phyloP scores from a whole-genome alignment of 2,113 vertebrate species.

The Hirundichthys speculiger region DNA sequence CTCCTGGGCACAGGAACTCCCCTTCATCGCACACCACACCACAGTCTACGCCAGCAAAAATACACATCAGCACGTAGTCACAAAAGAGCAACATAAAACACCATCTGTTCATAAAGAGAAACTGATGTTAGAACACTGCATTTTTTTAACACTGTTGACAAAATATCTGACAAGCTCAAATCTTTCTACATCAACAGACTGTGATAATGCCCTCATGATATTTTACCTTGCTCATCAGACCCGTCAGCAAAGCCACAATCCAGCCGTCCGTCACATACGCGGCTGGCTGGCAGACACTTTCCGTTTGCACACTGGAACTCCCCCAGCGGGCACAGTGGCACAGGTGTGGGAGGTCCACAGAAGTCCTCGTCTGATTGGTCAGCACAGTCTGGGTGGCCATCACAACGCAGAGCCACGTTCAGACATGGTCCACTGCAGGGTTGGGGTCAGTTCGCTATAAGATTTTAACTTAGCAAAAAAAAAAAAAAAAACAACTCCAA shows the following conservation, averaged over 20 bases:
- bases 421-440: conserved; percentile 83
- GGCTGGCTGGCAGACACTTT: conserved; percentile 73
- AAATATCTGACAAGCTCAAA: too few relatives aligned
- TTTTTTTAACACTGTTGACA: too few relatives aligned
- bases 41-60: conserved; percentile 78
- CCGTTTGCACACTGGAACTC: conserved; percentile 84
- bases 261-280: conserved; percentile 78
- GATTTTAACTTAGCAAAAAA: neutral
- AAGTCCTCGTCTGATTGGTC: conserved; percentile 86
- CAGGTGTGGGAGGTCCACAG: conserved; percentile 52
- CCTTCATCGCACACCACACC: conserved; percentile 78
- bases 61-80: neutral
- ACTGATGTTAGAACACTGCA: too few relatives aligned
- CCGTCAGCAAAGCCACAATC: conserved; percentile 85
- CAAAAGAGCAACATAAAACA: neutral
- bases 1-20: conserved; percentile 83
- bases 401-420: conserved; percentile 80
- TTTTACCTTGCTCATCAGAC: conserved; percentile 82
- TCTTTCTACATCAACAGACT: too few relatives aligned
- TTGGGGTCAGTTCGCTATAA: conserved; percentile 13
- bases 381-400: conserved; percentile 84
- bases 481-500: neutral
- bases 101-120: neutral
- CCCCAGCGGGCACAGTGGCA: conserved; percentile 64
- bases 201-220: too few relatives aligned